phyloP scores from a whole-genome alignment of 2,888 invertebrate species.

The Caenorhabditis doughertyi region DNA sequence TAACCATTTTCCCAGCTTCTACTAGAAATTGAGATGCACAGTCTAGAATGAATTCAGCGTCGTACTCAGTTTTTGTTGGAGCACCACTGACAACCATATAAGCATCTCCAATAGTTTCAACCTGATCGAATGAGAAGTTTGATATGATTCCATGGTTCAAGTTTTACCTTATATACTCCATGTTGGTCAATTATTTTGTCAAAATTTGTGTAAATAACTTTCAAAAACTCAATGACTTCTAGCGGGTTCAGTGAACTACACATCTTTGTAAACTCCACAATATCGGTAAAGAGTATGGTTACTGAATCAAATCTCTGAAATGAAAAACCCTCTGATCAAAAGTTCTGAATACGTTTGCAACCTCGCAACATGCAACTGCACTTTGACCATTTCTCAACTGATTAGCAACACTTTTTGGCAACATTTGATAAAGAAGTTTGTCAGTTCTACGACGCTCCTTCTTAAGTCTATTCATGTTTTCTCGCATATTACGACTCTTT shows the following conservation, averaged over 20 bases:
- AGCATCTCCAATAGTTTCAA: constrained; percentile 97
- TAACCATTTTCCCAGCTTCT: constrained; percentile 48
- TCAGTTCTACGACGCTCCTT: constrained; percentile 97
- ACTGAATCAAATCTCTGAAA: constrained; percentile 95
- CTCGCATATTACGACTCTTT: constrained; percentile 95
- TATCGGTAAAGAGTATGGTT: constrained; percentile 96
- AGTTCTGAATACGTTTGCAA: constrained; percentile 83
- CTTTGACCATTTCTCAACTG: constrained; percentile 94
- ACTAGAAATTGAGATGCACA: constrained; percentile 71
- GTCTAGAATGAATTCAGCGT: constrained; percentile 87
- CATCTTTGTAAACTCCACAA: constrained; percentile 97
- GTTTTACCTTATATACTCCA: constrained; percentile 94
- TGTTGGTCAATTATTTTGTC: constrained; percentile 94
- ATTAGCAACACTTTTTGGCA: constrained; percentile 97
- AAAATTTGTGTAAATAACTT: constrained; percentile 88
- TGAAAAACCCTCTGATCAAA: not conserved
- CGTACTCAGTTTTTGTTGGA: constrained; percentile 92
- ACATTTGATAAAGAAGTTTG: constrained; percentile 97
- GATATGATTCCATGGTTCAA: no score
- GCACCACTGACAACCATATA: constrained; percentile 99
- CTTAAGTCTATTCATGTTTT: constrained; percentile 95
- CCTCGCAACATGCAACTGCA: constrained; percentile 97
- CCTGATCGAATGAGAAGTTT: constrained; percentile 86
- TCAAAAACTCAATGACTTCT: constrained; percentile 87
- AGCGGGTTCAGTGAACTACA: constrained; percentile 96